These are phyloP conservation scores for Lissonota sp. DNA, from an alignment of 2,888 invertebrate species.

Conservation along the genomic window DNA sequence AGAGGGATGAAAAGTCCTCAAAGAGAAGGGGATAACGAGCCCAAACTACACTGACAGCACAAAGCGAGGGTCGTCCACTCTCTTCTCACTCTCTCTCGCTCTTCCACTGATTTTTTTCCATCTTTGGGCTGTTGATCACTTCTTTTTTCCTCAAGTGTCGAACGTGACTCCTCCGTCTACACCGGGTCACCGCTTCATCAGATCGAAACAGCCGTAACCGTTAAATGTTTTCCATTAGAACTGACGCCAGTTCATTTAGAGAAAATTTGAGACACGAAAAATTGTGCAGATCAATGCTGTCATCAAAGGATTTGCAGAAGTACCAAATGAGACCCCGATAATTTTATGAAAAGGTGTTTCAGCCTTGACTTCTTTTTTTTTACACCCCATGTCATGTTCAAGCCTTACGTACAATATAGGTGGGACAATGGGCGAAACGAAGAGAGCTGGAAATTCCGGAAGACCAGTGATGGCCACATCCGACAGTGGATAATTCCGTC, in stretches of 20 bases:
- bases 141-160: background rate
- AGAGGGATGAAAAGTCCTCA: slow-evolving; percentile 51
- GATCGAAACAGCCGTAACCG: too few relatives aligned
- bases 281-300: too few relatives aligned
- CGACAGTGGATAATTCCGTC: slow-evolving; percentile 53
- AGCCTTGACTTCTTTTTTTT: background rate
- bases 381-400: background rate
- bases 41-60: slow-evolving; percentile 68
- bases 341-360: too few relatives aligned
- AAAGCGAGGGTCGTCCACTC: slow-evolving; percentile 70
- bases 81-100: background rate
- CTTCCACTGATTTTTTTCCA: slow-evolving; percentile 2
- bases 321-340: too few relatives aligned
- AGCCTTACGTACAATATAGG: slow-evolving; percentile 4
- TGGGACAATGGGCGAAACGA: slow-evolving; percentile 11
- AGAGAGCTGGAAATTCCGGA: slow-evolving; percentile 37
- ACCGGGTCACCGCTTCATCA: background rate
- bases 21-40: slow-evolving; percentile 69
- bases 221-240: too few relatives aligned
- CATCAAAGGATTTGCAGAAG: too few relatives aligned
- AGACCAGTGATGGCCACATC: slow-evolving; percentile 40
- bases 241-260: too few relatives aligned
- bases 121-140: slow-evolving; percentile 5
- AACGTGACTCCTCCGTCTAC: background rate
- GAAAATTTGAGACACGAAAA: too few relatives aligned